Evolutionary conservation across 2,113 vertebrate genomes (phyloP), one percentile per base, ranked within the genome.

Genomic region (Esox niger): DNA sequence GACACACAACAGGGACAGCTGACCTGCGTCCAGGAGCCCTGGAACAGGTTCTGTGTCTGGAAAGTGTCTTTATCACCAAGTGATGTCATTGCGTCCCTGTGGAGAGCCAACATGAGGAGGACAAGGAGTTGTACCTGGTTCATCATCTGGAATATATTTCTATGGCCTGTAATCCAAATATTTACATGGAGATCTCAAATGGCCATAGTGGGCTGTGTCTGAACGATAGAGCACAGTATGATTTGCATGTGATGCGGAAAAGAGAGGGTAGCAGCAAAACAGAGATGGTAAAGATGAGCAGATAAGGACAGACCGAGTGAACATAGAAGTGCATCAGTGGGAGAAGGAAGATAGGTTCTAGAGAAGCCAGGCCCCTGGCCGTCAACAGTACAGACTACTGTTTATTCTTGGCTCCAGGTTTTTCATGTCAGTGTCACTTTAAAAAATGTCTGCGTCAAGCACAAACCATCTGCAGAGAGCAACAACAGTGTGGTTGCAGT

Each of bases 1-100:
- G 79, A 82, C 3, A 60, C 21, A 13, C 91, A 93, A 77, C 91
- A 93, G 43, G 87, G 77, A 70, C 91, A 93, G 30, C 73, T 85
- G 29, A 84, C 88, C 70, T 85, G 87, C 11, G 88, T 91, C 91
- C 91, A 92, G 13, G 82, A 79, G 49, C 60, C 85, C 71, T 0
- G 63, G 21, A 17, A 55, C 23, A 9, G 33, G 15, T 5, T 54
- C 49, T 21, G 49, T 5, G 49, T 43, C 5, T 43, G 38, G 38
- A 43, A 10, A 15, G 38, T 15, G 38, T 15, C 38, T 56, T 75
- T 71, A 17, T 33, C 79, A 2, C 21, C 72, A 21, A 60, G 73
- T 66, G 75, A 74, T 26, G 66, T 90, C 86, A 84, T 90, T 73
- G n/a, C 84, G 71, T 77, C 72, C 68, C 82, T 87, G 29, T 26